Base-by-base conservation (phyloP, 64 coral and sea anemone genomes). In the Acropora tenuis region DNA sequence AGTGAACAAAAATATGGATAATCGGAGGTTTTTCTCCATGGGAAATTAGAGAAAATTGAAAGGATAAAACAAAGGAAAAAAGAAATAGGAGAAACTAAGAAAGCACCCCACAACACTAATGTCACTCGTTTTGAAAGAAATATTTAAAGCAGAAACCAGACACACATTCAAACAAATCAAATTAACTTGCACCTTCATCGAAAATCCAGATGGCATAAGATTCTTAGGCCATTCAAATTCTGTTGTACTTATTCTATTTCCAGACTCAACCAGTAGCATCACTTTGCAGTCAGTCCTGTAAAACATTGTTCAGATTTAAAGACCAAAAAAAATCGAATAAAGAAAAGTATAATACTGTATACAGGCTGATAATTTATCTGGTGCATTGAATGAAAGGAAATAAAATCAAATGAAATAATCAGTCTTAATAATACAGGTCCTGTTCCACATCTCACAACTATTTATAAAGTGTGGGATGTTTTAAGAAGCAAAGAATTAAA, bases 211-310 rank as follows among this genome's bases (percentile, higher is more conserved):
- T n/a, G 97, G 97, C 48, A 95, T 95, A 0, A 80, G 86, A 88
- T 92, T 93, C 43, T 98, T 98, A 13, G 97, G 97, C 97, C 97
- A 98, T 84, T 98, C 97, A 98, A 98, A 98, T 3, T 98, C 97
- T 63, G 97, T 98, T 15, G 88, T 95, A 75, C 95, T 92, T 42
- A 98, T 93, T 68, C 94, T 92, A 47, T 88, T 95, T 9, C 94
- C 94, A 77, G 94, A 98, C 6, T 98, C 97, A 72, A 98, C 87
- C 79, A 98, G 87, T 45, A 98, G 57, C 80, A 98, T 90, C 30
- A 88, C 97, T 43, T 98, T 98, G 10, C 72, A 46, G 41, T 96
- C 97, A 49, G 94, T 94, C 73, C 97, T 98, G 74, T 16, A 93
- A 82, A 86, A 79, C 30, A 11, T 72, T 48, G 3, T 20, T 8